Evolutionary conservation across 2,797 vertebrate species (phyloP), one percentile per base, ranked within the genome.

Genomic region (Hapalemur alaotrensis): DNA sequence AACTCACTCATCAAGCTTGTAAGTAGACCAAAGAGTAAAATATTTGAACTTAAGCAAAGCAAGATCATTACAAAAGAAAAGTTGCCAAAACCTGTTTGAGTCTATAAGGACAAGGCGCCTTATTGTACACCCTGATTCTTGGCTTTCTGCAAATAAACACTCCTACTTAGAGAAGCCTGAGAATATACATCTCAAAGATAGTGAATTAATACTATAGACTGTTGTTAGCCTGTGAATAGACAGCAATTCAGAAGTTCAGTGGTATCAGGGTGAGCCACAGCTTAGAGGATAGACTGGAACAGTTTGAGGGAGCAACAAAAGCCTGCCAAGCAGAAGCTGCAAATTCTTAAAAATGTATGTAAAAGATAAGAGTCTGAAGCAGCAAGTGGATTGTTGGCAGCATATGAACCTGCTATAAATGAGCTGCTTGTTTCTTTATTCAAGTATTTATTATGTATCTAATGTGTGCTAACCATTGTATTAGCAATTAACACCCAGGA

Each of bases 1-100:
- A 98, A 87, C 79, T 84, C n/a, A 79, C 93, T 97, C 97, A 88
- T 8, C 79, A 94, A 97, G 86, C 82, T 97, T 90, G 2, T 12
- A 95, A 88, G 61, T 78, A 57, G 92, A 95, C 95, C 84, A 97
- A 89, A 83, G 81, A 89, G 46, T 50, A 38, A 96, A 67, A 50
- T 70, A 30, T 92, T 86, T 93, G 28, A 97, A 61, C 65, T 92
- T 95, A 0, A 95, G 54, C 80, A 97, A 96, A 97, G n/a, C 5
- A 95, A 97, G 69, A 87, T 84, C 63, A 84, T 43, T 28, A 95
- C 93, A 38, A 14, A 76, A 32, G 20, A 80, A 84, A 35, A 92
- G 96, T 52, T 46, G 69, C 0, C 84, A 76, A 94, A 96, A 89
- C 52, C 89, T 93, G 3, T 2, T 20, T 65, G 75, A 25, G 12